Base-by-base conservation (phyloP, 2,797 vertebrate genomes). In the Paguma larvata region DNA sequence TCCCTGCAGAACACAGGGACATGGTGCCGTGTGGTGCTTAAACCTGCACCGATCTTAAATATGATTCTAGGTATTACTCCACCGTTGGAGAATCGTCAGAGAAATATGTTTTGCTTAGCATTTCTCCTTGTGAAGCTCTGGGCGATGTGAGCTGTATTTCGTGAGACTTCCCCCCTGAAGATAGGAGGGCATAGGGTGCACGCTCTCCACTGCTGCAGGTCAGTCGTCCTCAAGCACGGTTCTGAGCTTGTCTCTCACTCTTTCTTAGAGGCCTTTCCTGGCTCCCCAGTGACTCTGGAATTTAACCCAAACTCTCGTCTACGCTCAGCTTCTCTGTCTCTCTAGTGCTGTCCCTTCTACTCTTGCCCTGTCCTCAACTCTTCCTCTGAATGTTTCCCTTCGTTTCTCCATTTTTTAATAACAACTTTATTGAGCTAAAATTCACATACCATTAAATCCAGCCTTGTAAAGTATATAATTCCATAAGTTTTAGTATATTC, bases 401-500 rank as follows among this genome's bases (percentile, higher is more conserved):
- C 34, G 0, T 85, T 51, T 93, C 75, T 84, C 30, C 5, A 16
- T 70, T 80, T 89, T 90, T 87, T 56, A 87, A 27, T 79, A 59
- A 6, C 38, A 68, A 18, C 34, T 70, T 85, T 72, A 73, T 91
- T 79, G 46, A 92, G 34, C 53, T 85, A 59, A 91, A 79, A 72
- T 85, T 44, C 18, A 67, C 18, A 19, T 84, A 78, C 51, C 18
- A 68, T 95, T 68, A 80, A 62, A 68, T 56, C 63, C 23, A 73
- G 21, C 27, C n/a, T 75, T 80, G 83, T 85, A 73, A 95, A 32
- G 41, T 59, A 59, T 23, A 59, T 21, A 59, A 8, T 23, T 10
- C 19, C 8, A 8, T 91, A 77, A 12, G 38, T 89, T 95, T 94
- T 83, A 32, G 13, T 78, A 19, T 87, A 72, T 77, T 94, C 56